Conservation (phyloP, 2,888 invertebrate genomes). For the Lutraria lutraria region DNA sequence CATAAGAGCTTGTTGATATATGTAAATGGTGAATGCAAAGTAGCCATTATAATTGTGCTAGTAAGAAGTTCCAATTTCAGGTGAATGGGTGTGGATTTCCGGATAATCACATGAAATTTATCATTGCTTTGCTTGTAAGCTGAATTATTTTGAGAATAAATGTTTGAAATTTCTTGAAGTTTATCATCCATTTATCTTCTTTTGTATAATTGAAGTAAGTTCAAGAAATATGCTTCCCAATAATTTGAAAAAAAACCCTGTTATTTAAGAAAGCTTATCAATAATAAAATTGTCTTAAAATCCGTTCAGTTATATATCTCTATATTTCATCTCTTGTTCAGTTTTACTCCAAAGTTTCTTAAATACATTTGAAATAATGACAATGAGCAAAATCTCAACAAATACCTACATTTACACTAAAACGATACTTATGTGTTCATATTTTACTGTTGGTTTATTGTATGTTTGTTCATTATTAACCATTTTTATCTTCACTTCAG, state of each 20-base stretch:
- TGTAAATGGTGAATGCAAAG: too few species aligned
- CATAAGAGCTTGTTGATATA: not conserved
- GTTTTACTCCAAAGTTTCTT: too few species aligned
- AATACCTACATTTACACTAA: not conserved
- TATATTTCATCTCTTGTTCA: too few species aligned
- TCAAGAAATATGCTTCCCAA: too few species aligned
- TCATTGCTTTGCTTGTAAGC: not conserved
- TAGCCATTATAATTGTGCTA: too few species aligned
- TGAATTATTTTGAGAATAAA: not conserved
- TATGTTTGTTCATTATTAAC: constrained; percentile 21
- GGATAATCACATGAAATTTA: not conserved
- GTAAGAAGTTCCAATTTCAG: not conserved
- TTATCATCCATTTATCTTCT: not conserved
- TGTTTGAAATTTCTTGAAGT: not conserved
- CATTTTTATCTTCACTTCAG: constrained; percentile 21
- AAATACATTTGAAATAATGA: too few species aligned
- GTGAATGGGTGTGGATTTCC: not conserved
- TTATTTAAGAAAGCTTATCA: too few species aligned
- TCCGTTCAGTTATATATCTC: too few species aligned
- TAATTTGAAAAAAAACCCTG: too few species aligned
- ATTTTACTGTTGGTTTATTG: constrained; percentile 12
- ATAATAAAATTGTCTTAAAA: too few species aligned
- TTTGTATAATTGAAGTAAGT: too few species aligned
- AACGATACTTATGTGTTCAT: constrained; percentile 18
- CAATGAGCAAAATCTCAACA: too few species aligned